Base-by-base conservation (phyloP, 30 jellyfish, hydroid and myxozoan genomes). In the Cassiopea andromeda region DNA sequence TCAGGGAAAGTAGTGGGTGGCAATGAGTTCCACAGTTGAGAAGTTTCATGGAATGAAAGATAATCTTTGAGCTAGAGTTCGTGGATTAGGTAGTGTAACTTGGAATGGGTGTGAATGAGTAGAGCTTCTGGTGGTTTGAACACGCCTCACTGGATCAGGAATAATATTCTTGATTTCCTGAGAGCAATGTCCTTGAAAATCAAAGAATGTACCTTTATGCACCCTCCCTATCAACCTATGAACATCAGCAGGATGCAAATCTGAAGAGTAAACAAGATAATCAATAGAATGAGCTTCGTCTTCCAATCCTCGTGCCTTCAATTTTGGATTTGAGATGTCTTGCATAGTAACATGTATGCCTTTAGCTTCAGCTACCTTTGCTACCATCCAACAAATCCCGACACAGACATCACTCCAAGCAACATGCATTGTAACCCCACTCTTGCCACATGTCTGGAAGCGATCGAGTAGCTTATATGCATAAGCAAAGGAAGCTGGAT, bases 241-340 rank as follows among this genome's bases (percentile, higher is more conserved):
- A 59, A 47, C 79, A 80, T 80, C 89, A 13, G 77, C 66, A 19
- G 89, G 79, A 47, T 78, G 89, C 64, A 80, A 44, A 38, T 80
- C 89, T 17, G 78, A 59, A 0, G 89, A 80, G 47, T 71, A 80
- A 2, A 80, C 77, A 7, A 80, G 69, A 60, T 75, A 80, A 46
- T 80, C 89, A 47, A 1, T 47, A 12, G 27, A 69, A 59, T 9
- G 1, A 14, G 13, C 46, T 12, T 61, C 48, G 13, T 10, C 49
- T 19, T 19, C 48, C 15, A 49, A 0, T 50, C 49, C 74, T 43
- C 49, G 74, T 48, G 2, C 18, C 17, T 18, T 44, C 17, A 44
- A 7, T 16, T 70, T 14, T 70, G 15, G 2, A 16, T 64, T 14
- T 64, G 43, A 64, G 19, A 27, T 2, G 10, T 70, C 79, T 12